A percentile compares a stretch with the other conserved stretches of the same genome.
These are phyloP conservation scores for Cyprinodon diabolis DNA, from an alignment of 2,797 vertebrate genomes.

Conservation along the genomic window DNA sequence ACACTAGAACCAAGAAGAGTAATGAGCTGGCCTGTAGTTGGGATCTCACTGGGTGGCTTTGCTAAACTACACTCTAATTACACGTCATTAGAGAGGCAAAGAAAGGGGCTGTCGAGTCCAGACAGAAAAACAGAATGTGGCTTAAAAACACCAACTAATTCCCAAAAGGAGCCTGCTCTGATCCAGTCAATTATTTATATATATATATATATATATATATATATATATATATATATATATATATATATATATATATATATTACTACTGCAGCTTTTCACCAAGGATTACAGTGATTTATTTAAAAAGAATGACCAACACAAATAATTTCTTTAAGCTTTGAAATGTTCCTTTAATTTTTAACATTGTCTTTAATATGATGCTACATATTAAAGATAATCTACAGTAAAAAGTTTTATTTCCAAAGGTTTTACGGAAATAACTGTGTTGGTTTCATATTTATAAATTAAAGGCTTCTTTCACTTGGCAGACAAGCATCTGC, in stretches of 20 bases:
- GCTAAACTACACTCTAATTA: constrained; percentile 71
- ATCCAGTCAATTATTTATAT: not conserved
- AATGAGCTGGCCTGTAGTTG: constrained; percentile 66
- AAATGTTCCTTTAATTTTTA: not conserved
- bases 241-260: too few species aligned
- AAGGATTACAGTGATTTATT: not conserved
- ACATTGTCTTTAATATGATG: constrained; percentile 13
- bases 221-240: too few species aligned
- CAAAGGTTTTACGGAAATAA: constrained; percentile 15
- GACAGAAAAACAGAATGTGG: constrained; percentile 36
- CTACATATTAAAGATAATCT: constrained; percentile 3
- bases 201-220: too few species aligned
- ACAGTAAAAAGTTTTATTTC: constrained; percentile 14
- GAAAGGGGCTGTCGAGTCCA: constrained; percentile 46
- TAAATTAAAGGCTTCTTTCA: constrained; percentile 8
- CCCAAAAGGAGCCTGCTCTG: constrained; percentile 36
- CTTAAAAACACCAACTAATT: constrained; percentile 45
- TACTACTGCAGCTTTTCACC: too few species aligned
- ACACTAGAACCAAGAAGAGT: constrained; percentile 49
- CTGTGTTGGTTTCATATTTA: not conserved
- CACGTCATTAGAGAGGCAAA: constrained; percentile 64
- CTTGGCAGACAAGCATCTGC: constrained; percentile 4
- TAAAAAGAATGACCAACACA: not conserved
- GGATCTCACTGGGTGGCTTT: constrained; percentile 55
- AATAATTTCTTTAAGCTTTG: not conserved